These are phyloP conservation scores for Hemicrepidius hirtus DNA, from an alignment of 2,888 invertebrate genomes.

Conservation along the genomic window DNA sequence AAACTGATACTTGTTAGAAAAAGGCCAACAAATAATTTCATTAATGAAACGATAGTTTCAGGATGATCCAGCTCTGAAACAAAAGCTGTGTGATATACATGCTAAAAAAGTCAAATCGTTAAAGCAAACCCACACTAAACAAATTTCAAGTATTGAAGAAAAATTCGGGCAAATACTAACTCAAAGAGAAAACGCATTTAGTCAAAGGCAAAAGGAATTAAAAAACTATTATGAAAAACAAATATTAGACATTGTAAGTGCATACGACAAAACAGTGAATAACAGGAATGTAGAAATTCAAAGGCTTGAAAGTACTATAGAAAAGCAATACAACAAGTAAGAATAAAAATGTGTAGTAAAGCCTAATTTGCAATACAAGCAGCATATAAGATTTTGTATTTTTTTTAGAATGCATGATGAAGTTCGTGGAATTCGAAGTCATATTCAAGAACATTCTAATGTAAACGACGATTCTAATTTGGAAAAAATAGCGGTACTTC, in stretches of 20 bases:
- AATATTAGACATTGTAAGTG: slow-evolving; percentile 32
- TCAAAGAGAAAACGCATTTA: slow-evolving; percentile 40
- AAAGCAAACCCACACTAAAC: slow-evolving; percentile 48
- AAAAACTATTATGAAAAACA: slow-evolving; percentile 42
- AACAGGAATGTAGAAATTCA: slow-evolving; percentile 52
- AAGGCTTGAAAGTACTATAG: slow-evolving; percentile 50
- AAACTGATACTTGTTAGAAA: no score
- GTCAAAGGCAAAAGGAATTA: slow-evolving; percentile 36
- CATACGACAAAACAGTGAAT: slow-evolving; percentile 46
- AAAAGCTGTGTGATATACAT: slow-evolving; percentile 49
- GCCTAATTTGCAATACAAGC: neutral
- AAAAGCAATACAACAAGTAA: slow-evolving; percentile 55
- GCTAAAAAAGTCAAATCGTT: slow-evolving; percentile 51
- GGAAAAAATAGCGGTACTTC: slow-evolving; percentile 54
- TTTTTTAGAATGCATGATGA: slow-evolving; percentile 58
- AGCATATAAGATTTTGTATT: neutral
- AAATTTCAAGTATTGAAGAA: slow-evolving; percentile 45
- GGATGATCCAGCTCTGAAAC: slow-evolving; percentile 41
- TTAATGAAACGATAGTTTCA: neutral
- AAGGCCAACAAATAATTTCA: no score
- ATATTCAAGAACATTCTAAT: slow-evolving; percentile 50
- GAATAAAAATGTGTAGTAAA: no score
- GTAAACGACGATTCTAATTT: slow-evolving; percentile 38
- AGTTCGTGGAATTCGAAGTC: slow-evolving; percentile 52
- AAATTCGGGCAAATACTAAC: slow-evolving; percentile 46